Percentiles rank a stretch among this genome's conserved stretches.
These are phyloP conservation scores for Sturnus vulgaris DNA, from an alignment of 2,113 vertebrate genomes.

Conservation along the genomic window DNA sequence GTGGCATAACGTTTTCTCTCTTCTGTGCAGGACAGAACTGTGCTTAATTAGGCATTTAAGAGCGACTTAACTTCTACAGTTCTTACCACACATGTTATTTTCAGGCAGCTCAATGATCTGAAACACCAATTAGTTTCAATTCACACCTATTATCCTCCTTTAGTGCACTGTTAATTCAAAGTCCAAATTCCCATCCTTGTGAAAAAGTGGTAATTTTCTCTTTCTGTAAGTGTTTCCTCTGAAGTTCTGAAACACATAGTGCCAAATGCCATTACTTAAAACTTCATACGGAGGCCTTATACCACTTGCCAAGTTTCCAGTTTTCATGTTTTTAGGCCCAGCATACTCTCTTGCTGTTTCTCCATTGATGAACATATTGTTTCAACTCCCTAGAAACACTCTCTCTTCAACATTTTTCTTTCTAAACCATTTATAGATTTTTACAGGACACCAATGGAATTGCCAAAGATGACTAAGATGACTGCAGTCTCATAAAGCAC, in stretches of 20 bases:
- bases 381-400: not conserved
- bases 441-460: not conserved
- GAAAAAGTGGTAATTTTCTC: slow-evolving; percentile 49
- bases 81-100: slow-evolving; percentile 65
- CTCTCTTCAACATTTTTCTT: not conserved
- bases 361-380: not conserved
- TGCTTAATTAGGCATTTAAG: slow-evolving; percentile 74
- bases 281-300: not conserved
- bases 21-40: slow-evolving; percentile 23
- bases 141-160: slow-evolving; percentile 69
- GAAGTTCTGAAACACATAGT: not conserved
- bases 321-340: not conserved
- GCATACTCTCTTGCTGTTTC: not conserved
- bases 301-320: not conserved
- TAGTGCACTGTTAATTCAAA: slow-evolving; percentile 66
- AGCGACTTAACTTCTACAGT: slow-evolving; percentile 59
- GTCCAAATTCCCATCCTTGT: slow-evolving; percentile 41
- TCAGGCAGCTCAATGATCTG: slow-evolving; percentile 68
- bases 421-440: not conserved
- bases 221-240: not conserved
- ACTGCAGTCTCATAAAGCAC: not conserved
- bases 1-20: slow-evolving; percentile 32
- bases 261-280: not conserved
- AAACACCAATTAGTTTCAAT: slow-evolving; percentile 76
- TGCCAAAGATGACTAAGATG: not conserved